Conservation (phyloP, 2,888 invertebrate genomes). For the Euzophera pinguis region DNA sequence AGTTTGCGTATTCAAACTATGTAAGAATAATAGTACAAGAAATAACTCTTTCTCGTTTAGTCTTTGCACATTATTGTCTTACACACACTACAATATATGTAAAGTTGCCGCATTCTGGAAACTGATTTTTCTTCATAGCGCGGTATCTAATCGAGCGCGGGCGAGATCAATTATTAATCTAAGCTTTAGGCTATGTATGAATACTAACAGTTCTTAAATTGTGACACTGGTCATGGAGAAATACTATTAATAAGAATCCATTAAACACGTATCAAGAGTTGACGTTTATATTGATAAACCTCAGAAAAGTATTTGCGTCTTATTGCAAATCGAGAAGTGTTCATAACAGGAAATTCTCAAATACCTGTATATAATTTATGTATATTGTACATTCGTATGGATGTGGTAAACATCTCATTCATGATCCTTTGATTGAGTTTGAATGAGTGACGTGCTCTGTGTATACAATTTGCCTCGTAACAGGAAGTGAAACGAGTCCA, state of each 20-base stretch:
- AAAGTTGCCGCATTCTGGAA: too few species aligned
- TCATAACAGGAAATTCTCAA: constrained; percentile 56
- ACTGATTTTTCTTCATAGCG: too few species aligned
- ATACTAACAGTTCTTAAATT: neutral
- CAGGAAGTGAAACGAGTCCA: constrained; percentile 73
- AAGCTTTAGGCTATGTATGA: neutral
- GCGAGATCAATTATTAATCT: constrained; percentile 16
- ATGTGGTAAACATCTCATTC: constrained; percentile 73
- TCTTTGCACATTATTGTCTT: too few species aligned
- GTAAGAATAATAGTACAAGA: too few species aligned
- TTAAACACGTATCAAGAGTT: neutral
- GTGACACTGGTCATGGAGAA: neutral
- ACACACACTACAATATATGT: too few species aligned
- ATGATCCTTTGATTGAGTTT: constrained; percentile 72
- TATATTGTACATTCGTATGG: constrained; percentile 37
- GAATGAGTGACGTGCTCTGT: constrained; percentile 74
- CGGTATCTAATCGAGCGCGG: too few species aligned
- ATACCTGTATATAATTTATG: constrained; percentile 39
- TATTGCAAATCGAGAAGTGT: constrained; percentile 7
- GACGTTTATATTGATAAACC: neutral
- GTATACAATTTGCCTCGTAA: constrained; percentile 64
- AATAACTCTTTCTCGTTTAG: too few species aligned
- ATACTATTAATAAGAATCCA: neutral
- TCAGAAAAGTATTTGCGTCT: constrained; percentile 7
- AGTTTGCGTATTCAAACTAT: too few species aligned